A percentile compares a stretch with the other conserved stretches of the same genome.
Conservation (phyloP, 2,797 vertebrate species). For the Harpagifer antarcticus region DNA sequence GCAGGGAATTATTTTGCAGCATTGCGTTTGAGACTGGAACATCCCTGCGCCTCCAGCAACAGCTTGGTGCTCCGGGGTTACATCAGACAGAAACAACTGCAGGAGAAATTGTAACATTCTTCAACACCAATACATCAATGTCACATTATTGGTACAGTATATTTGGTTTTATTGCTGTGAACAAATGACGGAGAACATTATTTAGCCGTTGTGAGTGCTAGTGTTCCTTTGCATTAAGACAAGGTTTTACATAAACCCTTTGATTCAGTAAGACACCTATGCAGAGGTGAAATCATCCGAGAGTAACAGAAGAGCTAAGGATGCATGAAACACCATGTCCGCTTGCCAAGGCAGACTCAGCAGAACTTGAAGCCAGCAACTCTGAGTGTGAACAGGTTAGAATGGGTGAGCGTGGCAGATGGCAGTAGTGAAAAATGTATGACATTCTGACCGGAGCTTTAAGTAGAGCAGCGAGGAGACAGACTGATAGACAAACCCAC, state of each 20-base stretch:
- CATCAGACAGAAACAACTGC: constrained; percentile 44
- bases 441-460: constrained; percentile 40
- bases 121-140: constrained; percentile 50
- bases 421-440: constrained; percentile 29
- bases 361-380: neutral
- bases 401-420: constrained; percentile 16
- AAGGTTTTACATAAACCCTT: neutral
- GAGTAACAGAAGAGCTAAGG: neutral
- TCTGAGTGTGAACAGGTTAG: neutral
- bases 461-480: constrained; percentile 6
- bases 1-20: constrained; percentile 44
- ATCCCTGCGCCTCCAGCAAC: constrained; percentile 35
- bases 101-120: constrained; percentile 26
- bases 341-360: neutral
- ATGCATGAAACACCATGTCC: too few species aligned
- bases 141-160: constrained; percentile 43
- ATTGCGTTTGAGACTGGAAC: constrained; percentile 32
- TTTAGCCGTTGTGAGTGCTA: neutral
- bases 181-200: neutral
- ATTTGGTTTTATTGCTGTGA: constrained; percentile 41
- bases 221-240: neutral
- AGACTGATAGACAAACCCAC: constrained; percentile 25
- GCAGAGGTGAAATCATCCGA: neutral
- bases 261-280: constrained; percentile 3
- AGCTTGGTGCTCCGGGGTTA: constrained; percentile 35